Evolutionary conservation across 2,797 vertebrate genomes (phyloP), one percentile per base, ranked within the genome.

Genomic region (Erethizon dorsatum): DNA sequence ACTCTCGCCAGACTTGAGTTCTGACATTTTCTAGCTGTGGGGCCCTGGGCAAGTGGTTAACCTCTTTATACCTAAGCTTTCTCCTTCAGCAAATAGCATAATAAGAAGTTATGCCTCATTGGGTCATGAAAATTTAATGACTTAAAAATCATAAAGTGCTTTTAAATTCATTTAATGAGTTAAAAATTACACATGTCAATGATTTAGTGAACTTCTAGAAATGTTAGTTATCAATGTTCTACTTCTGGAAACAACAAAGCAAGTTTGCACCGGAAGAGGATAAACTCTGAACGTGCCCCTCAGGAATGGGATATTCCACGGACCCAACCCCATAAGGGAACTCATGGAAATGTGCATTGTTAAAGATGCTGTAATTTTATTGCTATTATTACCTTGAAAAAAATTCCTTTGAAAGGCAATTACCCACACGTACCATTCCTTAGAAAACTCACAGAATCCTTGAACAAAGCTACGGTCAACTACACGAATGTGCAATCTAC

Each of bases 391-490:
- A 88, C 56, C 52, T 75, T 79, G 85, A 96, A 97, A 97, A 97
- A 37, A 93, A 96, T 94, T 93, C 65, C 86, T 73, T 90, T 95
- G 75, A 90, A 96, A 97, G 80, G 37, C 93, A 94, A 94, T 87
- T 94, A 94, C 67, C 54, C 57, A 71, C 20, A 24, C 11, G 73
- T 71, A 63, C 5, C 73, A 57, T 86, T 92, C 83, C 79, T 90
- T 71, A 94, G 59, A 94, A 95, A 69, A 65, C 26, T 4, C 52
- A 86, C 6, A 94, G 93, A 96, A 96, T 93, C 4, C 28, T 33
- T 61, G 28, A 88, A 94, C 22, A 95, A 95, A 97, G 82, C 20
- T 65, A 8, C 1, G 37, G 86, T 86, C 93, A 94, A 63, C 37
- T 96, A 80, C 94, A 94, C 54, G 33, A 94, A 93, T 78, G 56